Base-by-base conservation (phyloP, 2,888 invertebrate species). In the Sphaerophoria taeniata region DNA sequence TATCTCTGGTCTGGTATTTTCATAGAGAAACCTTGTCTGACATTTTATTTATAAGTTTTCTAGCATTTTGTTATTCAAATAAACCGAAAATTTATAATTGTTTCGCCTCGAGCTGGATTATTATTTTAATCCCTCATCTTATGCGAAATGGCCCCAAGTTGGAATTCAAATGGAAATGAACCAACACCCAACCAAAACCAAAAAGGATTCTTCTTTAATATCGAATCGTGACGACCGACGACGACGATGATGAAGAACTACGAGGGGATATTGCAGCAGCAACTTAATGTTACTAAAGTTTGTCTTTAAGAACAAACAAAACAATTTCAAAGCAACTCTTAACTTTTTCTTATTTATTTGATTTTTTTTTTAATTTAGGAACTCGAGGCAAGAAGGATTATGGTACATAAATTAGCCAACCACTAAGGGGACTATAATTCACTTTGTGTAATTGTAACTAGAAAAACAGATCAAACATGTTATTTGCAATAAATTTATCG, bases 11-110 rank as follows among this genome's bases (percentile, higher is more conserved):
- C 6, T 16, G 6, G 39, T 51, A 67, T 43, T 24, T 24, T 24
- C 24, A 24, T 24, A 24, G 24, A 24, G 24, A 24, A 24, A 24
- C 24, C 24, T 24, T 7, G 9, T 49, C 34, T 49, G 33, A 51
- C 16, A 49, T 49, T 51, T 5, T 6, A 47, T 61, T 36, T 63
- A n/a, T 67, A 9, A 11, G 12, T 67, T 60, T 39, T 31, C 39
- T 6, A 70, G 49, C 49, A 65, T 75, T 75, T 47, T 49, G 11
- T 39, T 61, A 49, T 36, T 73, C 55, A 39, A 73, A 78, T 73
- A 83, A 79, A 84, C 14, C 47, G 49, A 31, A 75, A 34, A 74
- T 75, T 75, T 79, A 74, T 74, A 83, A 79, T 78, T 78, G 70
- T 60, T 53, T 73, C 53, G 34, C 79, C 75, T 45, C 33, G 14